A percentile compares a stretch with the other conserved stretches of the same genome.
phyloP scores from a whole-genome alignment of 1,140 invertebrate genomes.

The Drosophila tropicalis region DNA sequence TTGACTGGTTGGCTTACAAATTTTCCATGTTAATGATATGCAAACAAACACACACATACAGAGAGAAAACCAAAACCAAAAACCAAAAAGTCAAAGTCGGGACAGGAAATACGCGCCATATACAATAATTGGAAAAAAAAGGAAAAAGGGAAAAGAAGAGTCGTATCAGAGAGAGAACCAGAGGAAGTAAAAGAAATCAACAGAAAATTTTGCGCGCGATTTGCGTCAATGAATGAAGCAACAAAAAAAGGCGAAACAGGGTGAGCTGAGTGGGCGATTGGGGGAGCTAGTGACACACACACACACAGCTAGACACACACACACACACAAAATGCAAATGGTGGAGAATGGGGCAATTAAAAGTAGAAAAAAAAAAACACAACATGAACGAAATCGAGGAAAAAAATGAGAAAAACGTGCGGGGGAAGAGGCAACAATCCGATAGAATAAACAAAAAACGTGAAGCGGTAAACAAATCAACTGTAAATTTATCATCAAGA shows the following conservation, averaged over 20 bases:
- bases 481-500: conserved; percentile 64
- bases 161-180: conserved; percentile 13
- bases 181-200: conserved; percentile 65
- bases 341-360: conserved; percentile 17
- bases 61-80: conserved; percentile 37
- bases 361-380: conserved; percentile 59
- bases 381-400: conserved; percentile 13
- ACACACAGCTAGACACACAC: conserved; percentile 4
- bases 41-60: conserved; percentile 56
- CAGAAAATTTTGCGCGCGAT: conserved; percentile 75
- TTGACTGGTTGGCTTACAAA: conserved; percentile 44
- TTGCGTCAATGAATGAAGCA: conserved; percentile 66
- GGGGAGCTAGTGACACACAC: background rate
- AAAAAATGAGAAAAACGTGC: conserved; percentile 6
- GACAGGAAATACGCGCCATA: conserved; percentile 77
- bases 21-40: conserved; percentile 77
- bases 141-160: conserved; percentile 9
- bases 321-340: conserved; percentile 20
- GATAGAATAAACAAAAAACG: conserved; percentile 55
- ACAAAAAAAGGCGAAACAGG: conserved; percentile 18
- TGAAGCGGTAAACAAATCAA: conserved; percentile 71
- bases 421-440: conserved; percentile 11
- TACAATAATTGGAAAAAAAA: conserved; percentile 44
- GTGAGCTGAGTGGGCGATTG: background rate
- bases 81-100: conserved; percentile 36